Evolutionary conservation across 2,797 vertebrate species (phyloP).

Genomic region (Cynopterus sphinx): DNA sequence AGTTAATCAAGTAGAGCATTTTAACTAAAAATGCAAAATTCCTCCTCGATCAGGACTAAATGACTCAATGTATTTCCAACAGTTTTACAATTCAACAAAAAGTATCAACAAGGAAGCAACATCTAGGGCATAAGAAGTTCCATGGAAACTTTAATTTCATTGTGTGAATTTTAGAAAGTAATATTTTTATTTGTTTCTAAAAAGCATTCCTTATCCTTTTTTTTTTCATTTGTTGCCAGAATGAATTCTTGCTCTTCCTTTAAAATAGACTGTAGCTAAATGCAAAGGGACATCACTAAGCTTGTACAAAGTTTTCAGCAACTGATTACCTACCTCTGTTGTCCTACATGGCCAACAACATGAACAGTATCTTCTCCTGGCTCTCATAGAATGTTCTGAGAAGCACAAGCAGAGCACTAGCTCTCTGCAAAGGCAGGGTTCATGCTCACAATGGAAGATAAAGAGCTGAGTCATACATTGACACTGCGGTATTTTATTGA

Average conservation of each 20-base stretch:
- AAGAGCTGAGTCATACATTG: background rate
- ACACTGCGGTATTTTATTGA: background rate
- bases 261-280: conserved; percentile 19
- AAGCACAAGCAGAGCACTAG: background rate
- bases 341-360: background rate
- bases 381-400: background rate
- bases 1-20: background rate
- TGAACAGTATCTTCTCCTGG: background rate
- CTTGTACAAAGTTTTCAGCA: background rate
- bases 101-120: conserved; percentile 36
- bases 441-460: background rate
- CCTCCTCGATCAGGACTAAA: background rate
- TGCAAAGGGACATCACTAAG: background rate
- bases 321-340: background rate
- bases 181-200: conserved; percentile 48
- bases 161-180: conserved; percentile 49
- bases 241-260: conserved; percentile 10
- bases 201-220: background rate
- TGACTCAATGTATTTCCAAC: background rate
- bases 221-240: conserved; percentile 21
- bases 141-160: conserved; percentile 42
- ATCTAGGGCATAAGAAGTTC: background rate
- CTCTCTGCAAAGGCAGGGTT: background rate
- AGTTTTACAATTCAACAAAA: background rate
- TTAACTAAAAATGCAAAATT: conserved; percentile 28